phyloP scores from a whole-genome alignment of 2,113 vertebrate genomes.

The Carlito syrichta region DNA sequence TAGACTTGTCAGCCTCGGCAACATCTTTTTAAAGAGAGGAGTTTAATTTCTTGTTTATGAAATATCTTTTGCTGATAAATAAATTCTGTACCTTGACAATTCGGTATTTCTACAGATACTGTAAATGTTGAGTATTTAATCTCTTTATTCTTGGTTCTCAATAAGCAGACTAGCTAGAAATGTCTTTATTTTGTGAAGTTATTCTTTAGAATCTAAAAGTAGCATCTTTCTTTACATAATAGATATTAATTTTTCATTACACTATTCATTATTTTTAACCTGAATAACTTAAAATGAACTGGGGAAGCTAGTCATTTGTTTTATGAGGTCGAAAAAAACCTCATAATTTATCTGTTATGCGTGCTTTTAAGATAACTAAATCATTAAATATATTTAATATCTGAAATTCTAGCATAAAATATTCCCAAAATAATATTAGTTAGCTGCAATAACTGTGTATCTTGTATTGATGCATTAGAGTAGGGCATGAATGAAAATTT shows the following conservation, averaged over 20 bases:
- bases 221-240: not conserved
- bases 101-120: slow-evolving; percentile 10
- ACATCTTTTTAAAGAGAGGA: slow-evolving; percentile 28
- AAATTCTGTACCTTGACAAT: not conserved
- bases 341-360: slow-evolving; percentile 19
- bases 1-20: not conserved
- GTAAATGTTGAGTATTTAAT: not conserved
- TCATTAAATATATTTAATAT: slow-evolving; percentile 5
- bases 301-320: slow-evolving; percentile 59
- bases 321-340: not conserved
- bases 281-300: slow-evolving; percentile 46
- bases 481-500: slow-evolving; percentile 14
- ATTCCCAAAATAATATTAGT: not conserved
- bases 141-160: slow-evolving; percentile 14
- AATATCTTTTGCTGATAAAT: not conserved
- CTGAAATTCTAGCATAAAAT: slow-evolving; percentile 7
- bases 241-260: not conserved
- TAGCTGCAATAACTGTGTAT: not conserved
- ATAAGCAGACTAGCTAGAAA: not conserved
- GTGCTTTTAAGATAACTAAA: slow-evolving; percentile 46
- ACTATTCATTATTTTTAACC: not conserved
- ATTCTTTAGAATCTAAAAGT: slow-evolving; percentile 25
- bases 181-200: slow-evolving; percentile 10
- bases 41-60: slow-evolving; percentile 45
- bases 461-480: not conserved